Percentiles rank a stretch among this genome's conserved stretches.
Conservation (phyloP, 2,797 vertebrate genomes). For the Ciconia nigra region DNA sequence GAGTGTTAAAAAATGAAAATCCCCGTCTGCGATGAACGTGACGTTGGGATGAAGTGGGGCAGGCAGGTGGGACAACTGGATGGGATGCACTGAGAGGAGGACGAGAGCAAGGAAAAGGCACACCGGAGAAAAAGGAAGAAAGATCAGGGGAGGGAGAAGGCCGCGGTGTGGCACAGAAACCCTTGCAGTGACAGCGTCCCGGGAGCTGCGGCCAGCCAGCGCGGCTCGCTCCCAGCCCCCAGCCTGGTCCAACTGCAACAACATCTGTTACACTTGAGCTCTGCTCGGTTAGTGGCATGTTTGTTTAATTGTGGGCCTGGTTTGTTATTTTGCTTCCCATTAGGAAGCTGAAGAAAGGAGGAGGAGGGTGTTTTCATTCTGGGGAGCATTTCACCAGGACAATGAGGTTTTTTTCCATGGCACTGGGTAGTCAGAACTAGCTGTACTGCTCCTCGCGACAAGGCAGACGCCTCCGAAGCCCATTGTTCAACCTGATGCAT, state of each 20-base stretch:
- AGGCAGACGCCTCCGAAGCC: conserved; percentile 68
- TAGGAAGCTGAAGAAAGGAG: conserved; percentile 74
- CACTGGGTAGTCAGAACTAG: conserved; percentile 67
- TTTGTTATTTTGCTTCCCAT: conserved; percentile 75
- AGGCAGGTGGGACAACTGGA: background rate
- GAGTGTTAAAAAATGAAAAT: background rate
- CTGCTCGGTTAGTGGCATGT: conserved; percentile 61
- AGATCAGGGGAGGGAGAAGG: background rate
- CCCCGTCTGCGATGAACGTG: background rate
- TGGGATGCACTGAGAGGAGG: background rate
- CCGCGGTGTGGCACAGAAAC: background rate
- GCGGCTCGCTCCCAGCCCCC: background rate
- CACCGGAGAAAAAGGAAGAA: background rate
- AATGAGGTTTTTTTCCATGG: conserved; percentile 67
- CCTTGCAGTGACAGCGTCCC: background rate
- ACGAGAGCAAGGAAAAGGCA: background rate
- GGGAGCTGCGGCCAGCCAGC: background rate
- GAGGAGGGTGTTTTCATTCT: conserved; percentile 70
- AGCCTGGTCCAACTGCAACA: conserved; percentile 58
- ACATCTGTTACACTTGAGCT: conserved; percentile 74
- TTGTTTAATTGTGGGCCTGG: conserved; percentile 75
- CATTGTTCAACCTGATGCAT: conserved; percentile 76
- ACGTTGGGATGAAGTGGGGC: background rate
- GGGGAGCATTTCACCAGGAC: conserved; percentile 63
- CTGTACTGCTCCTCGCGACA: conserved; percentile 59